Evolutionary conservation across 2,888 invertebrate species (phyloP), one percentile per base, ranked within the genome.

Genomic region (Microctonus hyperodae): DNA sequence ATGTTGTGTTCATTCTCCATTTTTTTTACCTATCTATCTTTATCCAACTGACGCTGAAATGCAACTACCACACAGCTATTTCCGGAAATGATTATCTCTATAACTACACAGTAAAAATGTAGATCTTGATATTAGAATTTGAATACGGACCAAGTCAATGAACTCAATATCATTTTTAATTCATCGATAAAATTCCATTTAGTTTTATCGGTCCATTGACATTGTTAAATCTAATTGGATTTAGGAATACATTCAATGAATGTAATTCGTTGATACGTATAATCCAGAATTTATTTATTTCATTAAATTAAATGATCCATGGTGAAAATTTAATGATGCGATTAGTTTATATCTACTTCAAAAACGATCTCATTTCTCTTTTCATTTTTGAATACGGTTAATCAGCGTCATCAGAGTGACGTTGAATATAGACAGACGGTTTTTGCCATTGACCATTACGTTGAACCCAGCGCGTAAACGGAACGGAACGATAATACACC

Each of bases 1-100:
- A 74, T 74, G 75, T 73, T 68, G 65, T 66, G 20, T n/a, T 35
- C 53, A 53, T 69, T 61, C 60, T 69, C 69, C 69, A 63, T 58
- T 63, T 65, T 61, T 58, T 63, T 65, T 61, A 68, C 70, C 69
- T 16, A 16, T 7, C 16, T 44, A 44, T 44, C 44, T 44, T 44
- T 44, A 44, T 44, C 44, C 44, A 44, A 44, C 44, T 44, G 44
- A 44, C 44, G 16, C 44, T 44, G 44, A 16, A 16, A 44, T 16
- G 16, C 44, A 44, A 44, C 44, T 20, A 16, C 4, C 9, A 3
- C 44, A 44, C 44, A 44, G 16, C 16, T 16, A 44, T 44, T 20
- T 20, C 16, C 16, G 16, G 16, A 44, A 20, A 16, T 44, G 16
- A 16, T 44, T 44, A 20, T 44, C 4, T 44, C 16, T n/a, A n/a